These are phyloP conservation scores for Opisthocomus hoazin DNA, from an alignment of 2,113 vertebrate species.

Conservation along the genomic window DNA sequence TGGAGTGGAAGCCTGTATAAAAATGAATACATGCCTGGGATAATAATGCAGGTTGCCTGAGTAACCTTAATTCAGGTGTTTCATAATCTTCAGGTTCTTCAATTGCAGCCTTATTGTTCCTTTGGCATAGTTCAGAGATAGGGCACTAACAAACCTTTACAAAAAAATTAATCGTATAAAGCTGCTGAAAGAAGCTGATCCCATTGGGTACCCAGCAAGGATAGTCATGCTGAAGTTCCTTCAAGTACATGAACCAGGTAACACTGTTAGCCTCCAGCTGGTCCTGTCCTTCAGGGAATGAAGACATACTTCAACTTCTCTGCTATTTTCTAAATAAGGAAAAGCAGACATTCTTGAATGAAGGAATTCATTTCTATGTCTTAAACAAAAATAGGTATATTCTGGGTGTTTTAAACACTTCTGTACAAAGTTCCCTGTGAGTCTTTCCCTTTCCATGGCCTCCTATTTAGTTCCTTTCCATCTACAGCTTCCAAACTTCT, in stretches of 20 bases:
- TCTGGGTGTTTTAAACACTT: background rate
- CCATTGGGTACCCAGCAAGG: background rate
- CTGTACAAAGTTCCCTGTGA: background rate
- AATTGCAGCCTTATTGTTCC: background rate
- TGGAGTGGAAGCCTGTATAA: background rate
- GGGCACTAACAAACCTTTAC: background rate
- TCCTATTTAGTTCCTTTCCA: background rate
- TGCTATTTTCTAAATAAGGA: background rate
- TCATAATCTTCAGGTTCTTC: background rate
- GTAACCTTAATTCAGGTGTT: background rate
- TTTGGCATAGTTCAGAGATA: background rate
- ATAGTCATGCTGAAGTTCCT: background rate
- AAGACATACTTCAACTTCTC: background rate
- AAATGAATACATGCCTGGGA: background rate
- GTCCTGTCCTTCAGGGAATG: background rate
- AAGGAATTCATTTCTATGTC: background rate
- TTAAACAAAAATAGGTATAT: background rate
- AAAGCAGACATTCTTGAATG: background rate
- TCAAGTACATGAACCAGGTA: background rate
- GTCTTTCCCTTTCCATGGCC: background rate
- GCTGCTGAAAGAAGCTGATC: background rate
- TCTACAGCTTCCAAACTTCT: background rate
- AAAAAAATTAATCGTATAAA: background rate
- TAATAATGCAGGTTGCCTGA: background rate
- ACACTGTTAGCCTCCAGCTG: background rate